Conservation (phyloP, 2,888 invertebrate species). For the Masnerella sp. region DNA sequence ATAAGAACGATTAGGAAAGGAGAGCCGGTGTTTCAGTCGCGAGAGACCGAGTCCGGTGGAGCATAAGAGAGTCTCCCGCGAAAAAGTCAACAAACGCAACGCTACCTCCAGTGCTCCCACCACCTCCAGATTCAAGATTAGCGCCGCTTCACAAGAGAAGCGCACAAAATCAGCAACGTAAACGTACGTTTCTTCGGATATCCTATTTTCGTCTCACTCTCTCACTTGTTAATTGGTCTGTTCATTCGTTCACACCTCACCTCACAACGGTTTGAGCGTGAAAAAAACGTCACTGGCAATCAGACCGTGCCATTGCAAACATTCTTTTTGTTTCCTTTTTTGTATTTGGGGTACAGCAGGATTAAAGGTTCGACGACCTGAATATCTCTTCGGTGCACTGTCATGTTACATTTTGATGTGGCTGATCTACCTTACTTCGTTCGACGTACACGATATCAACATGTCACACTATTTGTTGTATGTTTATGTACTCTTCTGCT, state of each 20-base stretch:
- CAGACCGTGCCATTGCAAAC: neutral
- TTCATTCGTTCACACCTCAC: conserved; percentile 26
- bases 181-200: conserved; percentile 70
- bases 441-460: conserved; percentile 31
- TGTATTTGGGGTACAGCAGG: no score
- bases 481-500: conserved; percentile 33
- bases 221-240: conserved; percentile 26
- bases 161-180: conserved; percentile 69
- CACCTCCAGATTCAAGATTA: conserved; percentile 72
- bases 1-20: conserved; percentile 61
- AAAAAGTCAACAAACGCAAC: conserved; percentile 67
- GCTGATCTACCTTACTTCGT: conserved; percentile 22
- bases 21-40: conserved; percentile 75
- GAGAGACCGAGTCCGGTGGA: conserved; percentile 73
- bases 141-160: conserved; percentile 72
- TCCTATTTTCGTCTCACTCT: conserved; percentile 48
- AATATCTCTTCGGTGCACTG: conserved; percentile 26
- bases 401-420: conserved; percentile 42
- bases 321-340: conserved; percentile 11
- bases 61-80: conserved; percentile 71
- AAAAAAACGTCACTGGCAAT: conserved; percentile 12
- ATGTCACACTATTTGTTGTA: conserved; percentile 25
- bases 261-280: conserved; percentile 30
- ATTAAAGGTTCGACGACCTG: conserved; percentile 47
- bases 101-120: conserved; percentile 68